Evolutionary conservation across 2,797 vertebrate species (phyloP).

Genomic region (Neopelma chrysocephalum): DNA sequence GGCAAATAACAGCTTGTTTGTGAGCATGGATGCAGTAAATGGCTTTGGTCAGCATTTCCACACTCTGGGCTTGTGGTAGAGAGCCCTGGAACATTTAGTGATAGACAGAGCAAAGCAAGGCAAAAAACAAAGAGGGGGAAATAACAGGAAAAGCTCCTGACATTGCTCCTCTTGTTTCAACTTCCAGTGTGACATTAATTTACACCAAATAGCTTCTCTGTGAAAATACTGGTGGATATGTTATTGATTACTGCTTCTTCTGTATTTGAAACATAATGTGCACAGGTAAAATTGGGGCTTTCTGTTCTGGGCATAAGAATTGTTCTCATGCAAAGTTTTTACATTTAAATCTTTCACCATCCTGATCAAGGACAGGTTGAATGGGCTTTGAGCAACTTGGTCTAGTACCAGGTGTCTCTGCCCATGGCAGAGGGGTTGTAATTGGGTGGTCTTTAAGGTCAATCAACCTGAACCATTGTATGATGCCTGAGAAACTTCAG

Average conservation of each 20-base stretch:
- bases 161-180: not conserved
- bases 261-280: not conserved
- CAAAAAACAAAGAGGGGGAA: slow-evolving; percentile 27
- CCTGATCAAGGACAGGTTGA: too few relatives aligned
- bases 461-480: not conserved
- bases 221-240: not conserved
- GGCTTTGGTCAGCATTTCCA: not conserved
- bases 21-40: not conserved
- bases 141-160: slow-evolving; percentile 31
- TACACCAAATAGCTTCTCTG: not conserved
- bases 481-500: not conserved
- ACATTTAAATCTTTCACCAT: not conserved
- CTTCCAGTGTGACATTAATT: not conserved
- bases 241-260: not conserved
- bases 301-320: not conserved
- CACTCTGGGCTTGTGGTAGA: not conserved
- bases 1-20: not conserved
- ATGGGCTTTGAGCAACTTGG: not conserved
- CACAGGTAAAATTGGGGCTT: not conserved
- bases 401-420: not conserved
- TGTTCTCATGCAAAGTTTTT: not conserved
- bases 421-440: not conserved
- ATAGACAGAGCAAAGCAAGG: not conserved
- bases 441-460: not conserved
- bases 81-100: slow-evolving; percentile 18